Base-by-base conservation (phyloP, 1,140 invertebrate genomes). In the Drosophila leontia region DNA sequence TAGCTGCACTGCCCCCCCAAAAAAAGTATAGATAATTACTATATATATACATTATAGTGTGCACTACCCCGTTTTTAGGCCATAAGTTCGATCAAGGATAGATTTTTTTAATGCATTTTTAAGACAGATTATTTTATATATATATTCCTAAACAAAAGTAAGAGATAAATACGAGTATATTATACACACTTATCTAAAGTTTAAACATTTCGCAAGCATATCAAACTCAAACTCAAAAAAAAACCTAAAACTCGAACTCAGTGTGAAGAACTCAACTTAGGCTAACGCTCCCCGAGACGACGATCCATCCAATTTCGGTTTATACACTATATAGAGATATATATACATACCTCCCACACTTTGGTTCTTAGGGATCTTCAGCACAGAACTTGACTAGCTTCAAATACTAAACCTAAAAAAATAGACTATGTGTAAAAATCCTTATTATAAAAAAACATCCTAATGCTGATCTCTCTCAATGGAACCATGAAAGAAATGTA, bases 351-450 rank as follows among this genome's bases (percentile, higher is more conserved):
- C 17, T 55, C 61, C 58, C 62, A 45, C 59, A 41, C 67, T 42
- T 79, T 82, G 69, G 75, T 87, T 76, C 39, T 68, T 64, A 78
- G 80, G 84, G 84, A 87, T 87, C 84, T 87, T 87, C 84, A 87
- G 84, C 84, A 78, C 63, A 76, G 51, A 68, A 69, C 58, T 78
- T 59, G 63, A 77, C 44, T 72, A 68, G 62, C 74, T 57, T 17
- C 47, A 34, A 47, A 37, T 59, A 67, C 57, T 76, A 15, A 72
- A 56, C 48, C 56, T 41, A 61, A 58, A 60, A 58, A 77, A 82
- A 80, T 80, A 84, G 57, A 77, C 74, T 72, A 64, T 48, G 60
- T 67, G 51, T 77, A 57, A 62, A 57, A 44, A 50, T 72, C 61
- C 29, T 44, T 74, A 32, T 58, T 50, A 76, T 61, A 64, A 17